Percentiles rank a stretch among this genome's conserved stretches.
Evolutionary conservation across 1,140 invertebrate genomes (phyloP).

Genomic region (Bombus affinis): DNA sequence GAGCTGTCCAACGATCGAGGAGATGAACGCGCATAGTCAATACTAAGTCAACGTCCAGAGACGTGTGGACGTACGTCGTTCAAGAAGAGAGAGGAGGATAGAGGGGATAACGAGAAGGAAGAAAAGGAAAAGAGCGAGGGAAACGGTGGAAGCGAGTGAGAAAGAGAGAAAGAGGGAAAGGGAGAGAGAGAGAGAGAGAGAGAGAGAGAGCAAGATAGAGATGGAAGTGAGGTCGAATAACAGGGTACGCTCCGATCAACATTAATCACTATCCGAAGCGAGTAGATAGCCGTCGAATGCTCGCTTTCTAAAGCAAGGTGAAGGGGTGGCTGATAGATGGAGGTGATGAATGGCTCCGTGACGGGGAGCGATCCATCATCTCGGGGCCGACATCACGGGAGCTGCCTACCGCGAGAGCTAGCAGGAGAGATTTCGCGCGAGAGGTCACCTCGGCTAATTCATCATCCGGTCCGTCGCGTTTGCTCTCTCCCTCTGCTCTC

Average conservation of each 20-base stretch:
- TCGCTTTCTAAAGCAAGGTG: slow-evolving; percentile 81
- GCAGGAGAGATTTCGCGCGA: slow-evolving; percentile 79
- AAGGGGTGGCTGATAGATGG: slow-evolving; percentile 81
- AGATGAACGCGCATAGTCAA: slow-evolving; percentile 66
- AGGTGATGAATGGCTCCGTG: slow-evolving; percentile 82
- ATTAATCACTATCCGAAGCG: slow-evolving; percentile 82
- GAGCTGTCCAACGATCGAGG: slow-evolving; percentile 62
- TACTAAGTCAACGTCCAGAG: slow-evolving; percentile 66
- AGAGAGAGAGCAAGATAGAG: slow-evolving; percentile 49
- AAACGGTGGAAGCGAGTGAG: not conserved
- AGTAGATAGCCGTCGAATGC: slow-evolving; percentile 81
- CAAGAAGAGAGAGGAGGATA: slow-evolving; percentile 19
- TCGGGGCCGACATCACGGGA: slow-evolving; percentile 77
- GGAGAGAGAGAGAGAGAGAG: not conserved
- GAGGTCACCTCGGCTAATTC: slow-evolving; percentile 80
- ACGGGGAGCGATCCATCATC: slow-evolving; percentile 81
- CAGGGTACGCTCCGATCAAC: slow-evolving; percentile 79
- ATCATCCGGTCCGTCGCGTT: slow-evolving; percentile 77
- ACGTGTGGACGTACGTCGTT: slow-evolving; percentile 57
- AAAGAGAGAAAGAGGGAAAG: not conserved
- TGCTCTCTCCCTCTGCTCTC: slow-evolving; percentile 15
- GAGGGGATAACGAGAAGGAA: not conserved
- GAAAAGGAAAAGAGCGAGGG: slow-evolving; percentile 13
- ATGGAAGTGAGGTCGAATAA: slow-evolving; percentile 80
- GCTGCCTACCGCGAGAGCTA: slow-evolving; percentile 76